Base-by-base conservation (phyloP, 2,113 vertebrate genomes). In the Mystacornis crossleyi region DNA sequence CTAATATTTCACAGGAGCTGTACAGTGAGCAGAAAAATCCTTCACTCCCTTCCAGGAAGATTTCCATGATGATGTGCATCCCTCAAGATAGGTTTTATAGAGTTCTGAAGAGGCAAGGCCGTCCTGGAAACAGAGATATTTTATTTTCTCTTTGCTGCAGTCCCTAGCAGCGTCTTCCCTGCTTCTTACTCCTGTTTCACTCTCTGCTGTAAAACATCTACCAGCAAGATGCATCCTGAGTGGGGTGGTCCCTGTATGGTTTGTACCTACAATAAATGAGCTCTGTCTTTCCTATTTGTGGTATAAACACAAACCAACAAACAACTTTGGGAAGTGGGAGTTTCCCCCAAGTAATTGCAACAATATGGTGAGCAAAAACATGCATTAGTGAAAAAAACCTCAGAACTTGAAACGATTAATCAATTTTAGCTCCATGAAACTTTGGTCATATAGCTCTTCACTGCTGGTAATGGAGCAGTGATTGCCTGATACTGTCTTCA, bases 341-440 rank as follows among this genome's bases (percentile, higher is more conserved):
- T 62, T 86, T 90, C 36, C 65, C 53, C 12, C 61, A 78, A 42
- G 53, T 81, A 93, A 91, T 67, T 21, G 62, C 62, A 91, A 81
- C 61, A 78, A 64, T 72, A 58, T 8, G 45, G 64, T 81, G 86
- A 94, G 74, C 60, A 93, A 86, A 82, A 94, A 51, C 38, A 57
- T 11, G 26, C 15, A 38, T 61, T 91, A 74, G 34, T 25, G 3
- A 50, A 77, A 82, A 40, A 42, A 34, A 10, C 6, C 13, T 31
- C 54, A 50, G 43, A 60, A 21, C 66, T 87, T 28, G 57, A 75
- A 94, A 66, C 47, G 79, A 64, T 96, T 95, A 95, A 47, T 91
- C 85, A 88, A 40, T 90, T 85, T 84, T 83, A 94, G 58, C 64
- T 85, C 92, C 84, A 62, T 53, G 33, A 89, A 93, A 92, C 94